These are phyloP conservation scores for Drosophila malerkotliana DNA, from an alignment of 1,140 invertebrate genomes.

Conservation along the genomic window DNA sequence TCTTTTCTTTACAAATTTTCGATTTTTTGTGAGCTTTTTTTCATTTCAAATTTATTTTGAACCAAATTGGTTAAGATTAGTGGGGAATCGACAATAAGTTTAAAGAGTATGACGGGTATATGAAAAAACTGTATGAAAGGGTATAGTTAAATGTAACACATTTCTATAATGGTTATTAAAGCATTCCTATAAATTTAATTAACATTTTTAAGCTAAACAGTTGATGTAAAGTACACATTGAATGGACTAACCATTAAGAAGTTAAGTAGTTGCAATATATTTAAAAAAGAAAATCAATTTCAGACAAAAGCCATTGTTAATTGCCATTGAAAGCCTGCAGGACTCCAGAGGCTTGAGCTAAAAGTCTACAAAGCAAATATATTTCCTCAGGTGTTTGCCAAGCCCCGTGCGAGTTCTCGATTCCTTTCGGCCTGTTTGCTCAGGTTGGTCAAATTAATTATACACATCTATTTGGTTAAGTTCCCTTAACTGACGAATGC, in stretches of 20 bases:
- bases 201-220: too few species aligned
- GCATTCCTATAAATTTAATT: too few species aligned
- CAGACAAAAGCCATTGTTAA: not conserved
- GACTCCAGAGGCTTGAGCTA: not conserved
- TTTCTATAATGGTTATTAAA: too few species aligned
- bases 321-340: not conserved
- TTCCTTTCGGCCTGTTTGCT: constrained; percentile 14
- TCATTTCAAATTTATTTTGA: constrained; percentile 15
- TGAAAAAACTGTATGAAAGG: too few species aligned
- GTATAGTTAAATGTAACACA: too few species aligned
- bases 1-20: not conserved
- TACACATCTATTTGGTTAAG: constrained; percentile 34
- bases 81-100: not conserved
- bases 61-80: not conserved
- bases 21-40: too few species aligned
- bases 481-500: constrained; percentile 5
- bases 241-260: too few species aligned
- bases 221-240: too few species aligned
- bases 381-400: not conserved
- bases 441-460: constrained; percentile 36
- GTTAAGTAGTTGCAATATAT: too few species aligned
- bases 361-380: not conserved
- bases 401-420: not conserved
- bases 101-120: not conserved
- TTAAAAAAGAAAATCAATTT: constrained; percentile 1